phyloP scores from a whole-genome alignment of 2,113 vertebrate genomes.

The Periophthalmodon schlosseri region DNA sequence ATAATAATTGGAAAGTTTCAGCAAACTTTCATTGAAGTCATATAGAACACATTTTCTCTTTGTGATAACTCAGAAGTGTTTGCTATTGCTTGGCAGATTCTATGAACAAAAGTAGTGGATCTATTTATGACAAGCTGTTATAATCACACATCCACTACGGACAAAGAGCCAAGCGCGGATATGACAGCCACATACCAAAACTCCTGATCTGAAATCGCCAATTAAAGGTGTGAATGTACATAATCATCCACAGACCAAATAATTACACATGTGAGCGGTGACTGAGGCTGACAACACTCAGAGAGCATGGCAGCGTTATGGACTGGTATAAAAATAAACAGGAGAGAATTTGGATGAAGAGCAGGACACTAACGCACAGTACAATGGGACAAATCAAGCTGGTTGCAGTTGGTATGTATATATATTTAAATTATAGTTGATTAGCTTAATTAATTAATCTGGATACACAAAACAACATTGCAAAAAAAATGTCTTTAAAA shows the following conservation, averaged over 20 bases:
- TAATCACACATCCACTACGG: conserved; percentile 14
- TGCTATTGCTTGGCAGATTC: conserved; percentile 2
- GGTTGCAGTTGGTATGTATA: neutral
- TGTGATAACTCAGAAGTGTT: neutral
- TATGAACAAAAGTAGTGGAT: neutral
- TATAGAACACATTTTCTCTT: neutral
- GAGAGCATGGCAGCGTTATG: conserved; percentile 6
- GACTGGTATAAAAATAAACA: neutral
- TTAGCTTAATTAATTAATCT: too few species aligned
- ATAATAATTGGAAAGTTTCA: too few species aligned
- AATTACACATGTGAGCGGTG: conserved; percentile 36
- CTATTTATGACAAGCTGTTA: conserved; percentile 16
- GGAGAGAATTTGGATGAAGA: neutral
- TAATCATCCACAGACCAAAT: conserved; percentile 37
- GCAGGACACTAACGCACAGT: neutral
- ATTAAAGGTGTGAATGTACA: conserved; percentile 77
- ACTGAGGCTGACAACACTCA: conserved; percentile 19
- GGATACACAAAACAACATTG: too few species aligned
- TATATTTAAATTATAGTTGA: too few species aligned
- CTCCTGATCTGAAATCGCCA: conserved; percentile 60
- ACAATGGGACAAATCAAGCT: neutral
- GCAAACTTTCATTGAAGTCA: neutral
- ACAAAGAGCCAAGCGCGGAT: conserved; percentile 15
- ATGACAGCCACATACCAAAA: conserved; percentile 51
- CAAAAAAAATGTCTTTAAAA: too few species aligned